phyloP scores from a whole-genome alignment of 37 sponge, comb jelly and placozoan species.

The Ephydatia muelleri region DNA sequence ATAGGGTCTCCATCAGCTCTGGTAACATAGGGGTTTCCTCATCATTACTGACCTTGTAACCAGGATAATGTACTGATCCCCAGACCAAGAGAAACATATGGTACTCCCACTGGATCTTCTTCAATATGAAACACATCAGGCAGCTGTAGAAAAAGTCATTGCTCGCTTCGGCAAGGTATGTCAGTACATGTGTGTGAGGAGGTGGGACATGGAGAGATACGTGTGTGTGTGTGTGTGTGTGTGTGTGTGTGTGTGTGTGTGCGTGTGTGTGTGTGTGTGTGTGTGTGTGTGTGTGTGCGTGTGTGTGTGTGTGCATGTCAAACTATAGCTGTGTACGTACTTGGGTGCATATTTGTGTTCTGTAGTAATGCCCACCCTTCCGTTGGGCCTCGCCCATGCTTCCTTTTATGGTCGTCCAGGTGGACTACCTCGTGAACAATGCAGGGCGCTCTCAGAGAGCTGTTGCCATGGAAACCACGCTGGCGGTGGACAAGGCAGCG shows the following conservation, averaged over 20 bases:
- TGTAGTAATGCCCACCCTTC: neutral
- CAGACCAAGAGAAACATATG: constrained; percentile 58
- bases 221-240: constrained; percentile 11
- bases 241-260: constrained; percentile 8
- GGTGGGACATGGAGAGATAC: neutral
- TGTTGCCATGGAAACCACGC: constrained; percentile 68
- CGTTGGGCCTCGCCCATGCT: neutral
- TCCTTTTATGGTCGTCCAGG: constrained; percentile 19
- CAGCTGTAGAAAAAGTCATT: constrained; percentile 40
- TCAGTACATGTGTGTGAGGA: neutral
- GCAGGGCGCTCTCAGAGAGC: constrained; percentile 90
- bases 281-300: neutral
- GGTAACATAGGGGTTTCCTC: too few relatives aligned
- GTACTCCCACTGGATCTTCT: constrained; percentile 67
- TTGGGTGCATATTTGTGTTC: neutral
- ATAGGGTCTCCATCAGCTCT: too few relatives aligned
- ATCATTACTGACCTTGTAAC: too few relatives aligned
- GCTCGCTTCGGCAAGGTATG: constrained; percentile 53
- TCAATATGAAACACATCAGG: constrained; percentile 48
- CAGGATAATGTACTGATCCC: neutral
- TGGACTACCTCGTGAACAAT: constrained; percentile 93
- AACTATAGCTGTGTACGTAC: neutral
- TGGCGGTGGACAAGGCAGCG: constrained; percentile 72
- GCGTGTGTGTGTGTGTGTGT: neutral
- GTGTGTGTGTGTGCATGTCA: neutral